These are phyloP conservation scores for Rhynchotus rufescens DNA, from an alignment of 2,797 vertebrate genomes.

Conservation along the genomic window DNA sequence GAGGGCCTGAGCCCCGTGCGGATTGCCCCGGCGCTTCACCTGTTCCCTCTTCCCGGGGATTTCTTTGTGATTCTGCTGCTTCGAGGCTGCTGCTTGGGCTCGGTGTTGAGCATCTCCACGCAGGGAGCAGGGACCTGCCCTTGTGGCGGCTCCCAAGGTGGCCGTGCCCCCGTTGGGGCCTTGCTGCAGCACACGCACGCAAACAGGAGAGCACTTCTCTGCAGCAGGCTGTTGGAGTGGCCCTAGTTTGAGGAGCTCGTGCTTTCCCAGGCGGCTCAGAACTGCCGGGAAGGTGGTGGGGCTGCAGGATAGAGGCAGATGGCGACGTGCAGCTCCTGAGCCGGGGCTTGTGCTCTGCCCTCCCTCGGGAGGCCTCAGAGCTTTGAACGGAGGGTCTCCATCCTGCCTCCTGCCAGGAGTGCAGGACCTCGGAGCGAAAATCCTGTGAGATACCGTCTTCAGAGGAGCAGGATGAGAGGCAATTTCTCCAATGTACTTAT, in stretches of 20 bases:
- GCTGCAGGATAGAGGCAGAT: conserved; percentile 63
- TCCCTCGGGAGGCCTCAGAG: conserved; percentile 60
- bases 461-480: conserved; percentile 62
- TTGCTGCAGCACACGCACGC: not conserved
- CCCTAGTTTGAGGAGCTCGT: conserved; percentile 31
- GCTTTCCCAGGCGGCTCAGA: conserved; percentile 48
- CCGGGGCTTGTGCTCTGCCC: conserved; percentile 64
- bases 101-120: conserved; percentile 26
- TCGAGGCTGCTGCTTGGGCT: not conserved
- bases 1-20: not conserved
- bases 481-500: conserved; percentile 42
- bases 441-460: conserved; percentile 59
- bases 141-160: not conserved
- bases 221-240: conserved; percentile 26
- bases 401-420: conserved; percentile 68
- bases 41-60: not conserved
- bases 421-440: conserved; percentile 67
- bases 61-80: conserved; percentile 24
- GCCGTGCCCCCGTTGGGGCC: not conserved
- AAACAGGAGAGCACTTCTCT: not conserved
- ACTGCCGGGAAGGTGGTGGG: conserved; percentile 36
- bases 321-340: conserved; percentile 68
- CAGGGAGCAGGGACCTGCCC: conserved; percentile 13
- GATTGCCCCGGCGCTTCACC: fast-evolving
- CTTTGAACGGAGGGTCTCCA: conserved; percentile 71